Evolutionary conservation across 1,140 invertebrate genomes (phyloP).

Genomic region (Aphelenchoides besseyi): DNA sequence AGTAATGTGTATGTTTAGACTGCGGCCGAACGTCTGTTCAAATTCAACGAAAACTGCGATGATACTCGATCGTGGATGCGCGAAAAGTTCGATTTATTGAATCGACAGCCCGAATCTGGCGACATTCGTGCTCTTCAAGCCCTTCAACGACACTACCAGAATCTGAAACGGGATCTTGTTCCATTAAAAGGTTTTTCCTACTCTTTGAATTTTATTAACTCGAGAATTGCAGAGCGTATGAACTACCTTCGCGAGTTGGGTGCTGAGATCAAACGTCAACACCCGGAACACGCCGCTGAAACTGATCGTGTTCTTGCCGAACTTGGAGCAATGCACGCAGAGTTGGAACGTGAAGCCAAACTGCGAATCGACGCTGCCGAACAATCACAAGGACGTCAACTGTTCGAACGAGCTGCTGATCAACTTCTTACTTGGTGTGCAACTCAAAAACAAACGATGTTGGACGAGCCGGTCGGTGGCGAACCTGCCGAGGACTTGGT

Average conservation of each 20-base stretch:
- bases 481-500: constrained; percentile 77
- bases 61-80: constrained; percentile 89
- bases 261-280: constrained; percentile 75
- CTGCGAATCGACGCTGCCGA: constrained; percentile 69
- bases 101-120: constrained; percentile 71
- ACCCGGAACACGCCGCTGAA: constrained; percentile 81
- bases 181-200: constrained; percentile 4
- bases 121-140: constrained; percentile 86
- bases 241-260: constrained; percentile 45
- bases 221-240: constrained; percentile 56
- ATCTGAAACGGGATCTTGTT: constrained; percentile 63
- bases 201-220: neutral
- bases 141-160: constrained; percentile 78
- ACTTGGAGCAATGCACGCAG: constrained; percentile 80
- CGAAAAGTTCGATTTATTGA: constrained; percentile 76
- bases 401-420: constrained; percentile 76
- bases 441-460: constrained; percentile 26
- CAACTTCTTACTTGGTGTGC: constrained; percentile 72
- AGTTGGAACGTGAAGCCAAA: constrained; percentile 68
- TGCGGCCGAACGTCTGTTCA: constrained; percentile 74
- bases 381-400: constrained; percentile 86
- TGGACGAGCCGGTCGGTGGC: constrained; percentile 63
- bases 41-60: constrained; percentile 87
- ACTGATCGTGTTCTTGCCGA: constrained; percentile 80
- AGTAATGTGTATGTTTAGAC: constrained; percentile 83